A percentile compares a stretch with the other conserved stretches of the same genome.
Conservation (phyloP, 1,140 invertebrate genomes). For the Neomicropteryx cornuta region DNA sequence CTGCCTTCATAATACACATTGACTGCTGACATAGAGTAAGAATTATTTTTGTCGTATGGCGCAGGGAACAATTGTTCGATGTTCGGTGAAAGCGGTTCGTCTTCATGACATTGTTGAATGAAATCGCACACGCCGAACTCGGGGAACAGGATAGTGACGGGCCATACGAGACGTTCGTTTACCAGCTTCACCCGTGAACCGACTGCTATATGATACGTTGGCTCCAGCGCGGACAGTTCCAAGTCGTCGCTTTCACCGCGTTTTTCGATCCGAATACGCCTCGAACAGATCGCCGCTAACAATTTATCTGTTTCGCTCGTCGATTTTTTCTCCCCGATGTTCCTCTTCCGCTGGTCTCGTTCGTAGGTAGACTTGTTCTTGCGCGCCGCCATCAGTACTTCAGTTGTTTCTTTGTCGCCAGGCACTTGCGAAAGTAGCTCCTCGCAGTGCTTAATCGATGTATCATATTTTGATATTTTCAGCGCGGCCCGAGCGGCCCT, state of each 20-base stretch:
- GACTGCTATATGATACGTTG: constrained; percentile 48
- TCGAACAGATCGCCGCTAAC: constrained; percentile 24
- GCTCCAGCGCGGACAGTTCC: constrained; percentile 44
- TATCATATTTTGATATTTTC: constrained; percentile 55
- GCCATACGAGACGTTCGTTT: constrained; percentile 63
- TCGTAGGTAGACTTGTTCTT: constrained; percentile 50
- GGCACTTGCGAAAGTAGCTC: constrained; percentile 46
- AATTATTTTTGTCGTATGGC: constrained; percentile 60
- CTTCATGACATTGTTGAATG: constrained; percentile 58
- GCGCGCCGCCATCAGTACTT: constrained; percentile 49
- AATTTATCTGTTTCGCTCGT: constrained; percentile 41
- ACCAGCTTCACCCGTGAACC: constrained; percentile 45
- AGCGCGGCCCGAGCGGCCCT: constrained; percentile 66
- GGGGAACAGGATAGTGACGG: constrained; percentile 27
- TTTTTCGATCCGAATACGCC: constrained; percentile 33
- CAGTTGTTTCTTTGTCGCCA: constrained; percentile 44
- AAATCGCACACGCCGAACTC: constrained; percentile 32
- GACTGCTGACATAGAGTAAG: constrained; percentile 55
- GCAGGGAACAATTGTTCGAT: constrained; percentile 54
- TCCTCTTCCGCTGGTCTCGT: constrained; percentile 41
- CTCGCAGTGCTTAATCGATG: constrained; percentile 65
- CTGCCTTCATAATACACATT: constrained; percentile 73
- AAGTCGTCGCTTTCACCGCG: constrained; percentile 31
- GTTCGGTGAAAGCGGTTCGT: constrained; percentile 26
- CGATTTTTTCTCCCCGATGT: constrained; percentile 37